Base-by-base conservation (phyloP, 2,113 vertebrate species). In the Nansenia antarctica region DNA sequence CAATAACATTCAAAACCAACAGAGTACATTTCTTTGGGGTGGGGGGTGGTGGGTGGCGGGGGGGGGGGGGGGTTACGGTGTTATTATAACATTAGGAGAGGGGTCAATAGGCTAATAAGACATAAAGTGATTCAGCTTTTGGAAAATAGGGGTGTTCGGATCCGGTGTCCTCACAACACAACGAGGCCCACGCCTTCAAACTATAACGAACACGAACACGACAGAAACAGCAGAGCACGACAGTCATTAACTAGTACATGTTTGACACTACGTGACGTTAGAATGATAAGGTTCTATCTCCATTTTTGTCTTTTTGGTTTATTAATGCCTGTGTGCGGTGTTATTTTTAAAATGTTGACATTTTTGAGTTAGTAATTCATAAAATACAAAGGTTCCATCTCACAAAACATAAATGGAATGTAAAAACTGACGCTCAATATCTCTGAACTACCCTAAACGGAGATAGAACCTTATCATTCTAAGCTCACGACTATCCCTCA, bases 101-200 rank as follows among this genome's bases (percentile, higher is more conserved):
- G 63, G 78, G 74, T 76, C 80, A 84, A 65, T 62, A 54, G 77
- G 34, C 59, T 70, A 52, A 39, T 63, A n/a, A n/a, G n/a, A n/a
- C n/a, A 24, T 81, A 70, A 79, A 64, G 42, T 76, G 68, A 78
- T 72, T 74, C 31, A 65, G 70, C 78, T 59, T 49, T 37, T 27
- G 39, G 67, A 57, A 67, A 54, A 82, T 39, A 11, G 52, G 8
- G 0, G 53, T 65, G 2, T 57, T 53, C 5, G 29, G 55, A 22
- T n/a, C n/a, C n/a, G 45, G n/a, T 66, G 57, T 53, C n/a, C n/a
- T n/a, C 63, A 73, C 37, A 70, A 31, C 70, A 61, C 8, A 0
- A 22, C 2, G 9, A 70, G 57, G 39, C 22, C 35, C 45, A 24
- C 52, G 67, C 27, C 66, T 60, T 9, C n/a, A 78, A 65, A 8